Evolutionary conservation across 2,113 vertebrate genomes (phyloP).

Genomic region (Rhagologus leucostigma): DNA sequence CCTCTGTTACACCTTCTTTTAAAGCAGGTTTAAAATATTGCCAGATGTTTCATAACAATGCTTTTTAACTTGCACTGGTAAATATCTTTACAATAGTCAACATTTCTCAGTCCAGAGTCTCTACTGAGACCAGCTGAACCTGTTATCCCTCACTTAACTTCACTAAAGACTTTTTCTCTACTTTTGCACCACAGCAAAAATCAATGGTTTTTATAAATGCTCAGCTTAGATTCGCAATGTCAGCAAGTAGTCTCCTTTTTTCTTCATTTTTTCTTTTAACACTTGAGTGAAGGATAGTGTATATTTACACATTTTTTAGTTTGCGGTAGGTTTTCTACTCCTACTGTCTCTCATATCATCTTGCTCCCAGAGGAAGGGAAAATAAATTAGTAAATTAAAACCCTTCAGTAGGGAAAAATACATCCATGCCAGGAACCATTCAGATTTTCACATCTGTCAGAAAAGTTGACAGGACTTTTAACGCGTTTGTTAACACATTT

Average conservation of each 20-base stretch:
- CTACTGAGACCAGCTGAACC: neutral
- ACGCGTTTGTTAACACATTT: constrained; percentile 30
- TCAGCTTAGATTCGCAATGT: neutral
- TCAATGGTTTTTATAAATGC: neutral
- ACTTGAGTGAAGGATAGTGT: neutral
- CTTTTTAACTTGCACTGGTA: neutral
- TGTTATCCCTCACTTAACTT: neutral
- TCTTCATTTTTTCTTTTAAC: neutral
- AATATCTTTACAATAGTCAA: neutral
- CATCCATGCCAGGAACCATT: neutral
- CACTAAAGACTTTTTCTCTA: neutral
- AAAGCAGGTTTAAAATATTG: neutral
- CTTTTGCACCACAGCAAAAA: neutral
- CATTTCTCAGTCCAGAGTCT: neutral
- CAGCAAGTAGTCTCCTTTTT: neutral
- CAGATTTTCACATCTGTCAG: neutral
- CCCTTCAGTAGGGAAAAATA: neutral
- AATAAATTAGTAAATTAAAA: neutral
- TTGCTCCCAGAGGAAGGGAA: neutral
- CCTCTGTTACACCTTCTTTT: neutral
- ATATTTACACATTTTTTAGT: neutral
- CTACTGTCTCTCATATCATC: neutral
- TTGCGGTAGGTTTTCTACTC: neutral
- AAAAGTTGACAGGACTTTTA: neutral
- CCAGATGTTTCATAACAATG: neutral